Conservation (phyloP, 2,888 invertebrate genomes). For the Nematopogon swammerdamellus region DNA sequence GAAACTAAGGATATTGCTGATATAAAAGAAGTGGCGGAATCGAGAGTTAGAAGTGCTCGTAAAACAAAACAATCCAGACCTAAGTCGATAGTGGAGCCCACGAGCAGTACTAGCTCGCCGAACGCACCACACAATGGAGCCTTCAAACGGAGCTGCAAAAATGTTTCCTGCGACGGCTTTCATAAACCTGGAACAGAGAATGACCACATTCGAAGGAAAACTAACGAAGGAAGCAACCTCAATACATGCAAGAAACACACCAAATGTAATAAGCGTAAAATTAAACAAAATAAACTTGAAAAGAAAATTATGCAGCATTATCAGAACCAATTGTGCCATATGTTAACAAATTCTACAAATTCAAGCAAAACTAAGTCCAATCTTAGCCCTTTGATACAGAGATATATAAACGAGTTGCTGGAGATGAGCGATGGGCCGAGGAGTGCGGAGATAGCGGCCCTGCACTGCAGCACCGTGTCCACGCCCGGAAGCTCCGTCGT, state of each 20-base stretch:
- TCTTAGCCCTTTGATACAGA: slow-evolving; percentile 28
- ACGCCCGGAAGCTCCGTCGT: slow-evolving; percentile 47
- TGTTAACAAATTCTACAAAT: not conserved
- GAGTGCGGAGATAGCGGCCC: slow-evolving; percentile 37
- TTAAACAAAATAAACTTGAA: too few species aligned
- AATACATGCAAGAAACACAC: too few species aligned
- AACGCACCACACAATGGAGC: too few species aligned
- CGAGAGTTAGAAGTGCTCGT: not conserved
- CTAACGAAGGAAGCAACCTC: too few species aligned
- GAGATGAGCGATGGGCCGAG: slow-evolving; percentile 34
- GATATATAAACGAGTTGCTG: slow-evolving; percentile 37
- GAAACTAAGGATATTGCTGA: not conserved
- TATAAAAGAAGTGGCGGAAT: too few species aligned
- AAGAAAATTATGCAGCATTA: too few species aligned
- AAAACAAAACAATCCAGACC: not conserved
- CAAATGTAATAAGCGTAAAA: too few species aligned
- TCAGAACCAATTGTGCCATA: too few species aligned
- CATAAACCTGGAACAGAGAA: too few species aligned
- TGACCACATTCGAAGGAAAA: too few species aligned
- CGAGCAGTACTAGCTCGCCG: not conserved
- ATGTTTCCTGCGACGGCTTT: too few species aligned
- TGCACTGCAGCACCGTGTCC: slow-evolving; percentile 42
- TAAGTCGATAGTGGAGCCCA: not conserved
- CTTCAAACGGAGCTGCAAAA: too few species aligned
- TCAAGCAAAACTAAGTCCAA: slow-evolving; percentile 6